Conservation (phyloP, 2,113 vertebrate species). For the Galbula dea region DNA sequence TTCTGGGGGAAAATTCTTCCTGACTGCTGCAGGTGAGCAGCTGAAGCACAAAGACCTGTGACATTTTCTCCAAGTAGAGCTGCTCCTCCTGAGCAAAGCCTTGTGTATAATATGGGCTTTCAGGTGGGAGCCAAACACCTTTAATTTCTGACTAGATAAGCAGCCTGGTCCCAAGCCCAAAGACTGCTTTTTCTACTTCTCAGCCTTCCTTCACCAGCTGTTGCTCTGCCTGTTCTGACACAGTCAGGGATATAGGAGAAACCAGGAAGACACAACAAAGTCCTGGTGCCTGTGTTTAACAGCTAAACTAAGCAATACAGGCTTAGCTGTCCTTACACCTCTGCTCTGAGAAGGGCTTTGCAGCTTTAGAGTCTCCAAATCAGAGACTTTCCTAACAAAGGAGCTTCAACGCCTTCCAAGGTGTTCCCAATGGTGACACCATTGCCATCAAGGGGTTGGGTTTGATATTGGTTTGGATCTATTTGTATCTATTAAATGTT, state of each 20-base stretch:
- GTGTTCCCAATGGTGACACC: not conserved
- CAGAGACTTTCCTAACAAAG: not conserved
- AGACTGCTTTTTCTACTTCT: not conserved
- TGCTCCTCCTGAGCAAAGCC: not conserved
- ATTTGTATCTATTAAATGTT: no score
- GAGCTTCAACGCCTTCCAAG: not conserved
- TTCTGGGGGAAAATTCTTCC: not conserved
- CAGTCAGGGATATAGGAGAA: not conserved
- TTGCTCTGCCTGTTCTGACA: not conserved
- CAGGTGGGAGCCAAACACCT: not conserved
- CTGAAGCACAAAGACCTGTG: not conserved
- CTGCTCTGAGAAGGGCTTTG: not conserved
- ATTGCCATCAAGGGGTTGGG: no score
- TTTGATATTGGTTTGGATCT: no score
- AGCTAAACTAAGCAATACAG: fast-evolving
- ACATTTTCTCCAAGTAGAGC: not conserved
- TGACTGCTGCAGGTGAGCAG: not conserved
- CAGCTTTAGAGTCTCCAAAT: not conserved
- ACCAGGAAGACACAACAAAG: not conserved
- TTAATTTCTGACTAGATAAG: not conserved
- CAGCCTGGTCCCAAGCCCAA: not conserved
- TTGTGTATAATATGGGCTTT: not conserved
- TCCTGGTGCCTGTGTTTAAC: not conserved
- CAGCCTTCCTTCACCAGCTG: not conserved
- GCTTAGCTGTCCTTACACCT: not conserved